These are phyloP conservation scores for mouse (Mus musculus) DNA, from an alignment of 2,113 vertebrate genomes.

Conservation along the genomic window DNA sequence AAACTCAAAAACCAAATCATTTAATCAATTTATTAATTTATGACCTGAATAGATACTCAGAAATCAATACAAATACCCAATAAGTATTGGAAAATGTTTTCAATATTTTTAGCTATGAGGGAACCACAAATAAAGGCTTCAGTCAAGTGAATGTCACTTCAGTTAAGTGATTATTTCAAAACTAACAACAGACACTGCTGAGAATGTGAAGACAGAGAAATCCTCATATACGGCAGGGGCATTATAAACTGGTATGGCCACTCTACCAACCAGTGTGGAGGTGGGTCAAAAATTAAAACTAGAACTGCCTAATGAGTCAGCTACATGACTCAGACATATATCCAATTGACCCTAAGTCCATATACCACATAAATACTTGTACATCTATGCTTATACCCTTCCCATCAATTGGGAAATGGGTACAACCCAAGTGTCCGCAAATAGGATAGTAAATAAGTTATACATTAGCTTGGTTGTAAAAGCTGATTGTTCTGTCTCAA, in stretches of 20 bases:
- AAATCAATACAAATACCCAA: neutral
- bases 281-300: neutral
- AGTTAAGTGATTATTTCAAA: neutral
- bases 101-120: neutral
- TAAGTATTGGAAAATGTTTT: neutral
- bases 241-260: neutral
- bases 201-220: neutral
- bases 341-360: neutral
- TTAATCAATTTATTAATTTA: neutral
- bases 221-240: neutral
- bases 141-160: neutral
- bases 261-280: neutral
- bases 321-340: neutral
- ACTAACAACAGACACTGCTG: neutral
- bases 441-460: neutral
- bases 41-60: neutral
- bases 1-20: neutral
- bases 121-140: neutral
- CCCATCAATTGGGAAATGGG: neutral
- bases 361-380: neutral
- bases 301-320: neutral
- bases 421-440: neutral
- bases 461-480: neutral
- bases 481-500: neutral
- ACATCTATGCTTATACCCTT: neutral